Base-by-base conservation (phyloP, 1,140 invertebrate genomes). In the Pseudomyrmex dendroicus region DNA sequence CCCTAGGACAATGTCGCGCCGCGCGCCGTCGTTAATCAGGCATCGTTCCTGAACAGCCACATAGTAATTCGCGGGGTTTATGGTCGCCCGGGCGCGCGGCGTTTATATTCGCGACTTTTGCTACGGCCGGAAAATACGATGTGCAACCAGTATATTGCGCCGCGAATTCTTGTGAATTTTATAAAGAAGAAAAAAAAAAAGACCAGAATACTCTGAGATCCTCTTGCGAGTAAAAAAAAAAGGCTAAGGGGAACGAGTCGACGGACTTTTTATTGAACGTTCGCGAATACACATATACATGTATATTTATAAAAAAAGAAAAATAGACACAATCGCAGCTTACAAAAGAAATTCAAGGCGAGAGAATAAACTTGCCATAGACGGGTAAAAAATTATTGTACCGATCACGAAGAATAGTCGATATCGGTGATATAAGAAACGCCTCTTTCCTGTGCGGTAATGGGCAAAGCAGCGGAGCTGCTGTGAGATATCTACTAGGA, bases 11-110 rank as follows among this genome's bases (percentile, higher is more conserved):
- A 89, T 89, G 86, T 89, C 84, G 88, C 86, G 84, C 86, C 83
- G 83, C 77, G 66, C 84, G 64, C 80, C 82, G 87, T 89, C 88
- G 88, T 89, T 89, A 89, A 89, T 89, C 88, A 88, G 87, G 82
- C 87, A 89, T 89, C 87, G 87, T 89, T 89, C 87, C 85, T 86
- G 84, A 83, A 86, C 77, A 89, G 85, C 87, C 84, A 84, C 83
- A 83, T 89, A 89, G 85, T 89, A 89, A 89, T 89, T 89, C 88
- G 82, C 76, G 82, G 57, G 83, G 87, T 84, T 84, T 80, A 84
- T 70, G 61, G 25, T 67, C 48, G 76, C 57, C 17, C n/a, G 44
- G 50, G 25, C 44, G 70, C 44, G 13, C 64, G 74, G 35, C 74
- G 86, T 89, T 88, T 89, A 78, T 73, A 67, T 73, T 61, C 73